Evolutionary conservation across 2,888 invertebrate species (phyloP).

Genomic region (Napeogenes sylphis): DNA sequence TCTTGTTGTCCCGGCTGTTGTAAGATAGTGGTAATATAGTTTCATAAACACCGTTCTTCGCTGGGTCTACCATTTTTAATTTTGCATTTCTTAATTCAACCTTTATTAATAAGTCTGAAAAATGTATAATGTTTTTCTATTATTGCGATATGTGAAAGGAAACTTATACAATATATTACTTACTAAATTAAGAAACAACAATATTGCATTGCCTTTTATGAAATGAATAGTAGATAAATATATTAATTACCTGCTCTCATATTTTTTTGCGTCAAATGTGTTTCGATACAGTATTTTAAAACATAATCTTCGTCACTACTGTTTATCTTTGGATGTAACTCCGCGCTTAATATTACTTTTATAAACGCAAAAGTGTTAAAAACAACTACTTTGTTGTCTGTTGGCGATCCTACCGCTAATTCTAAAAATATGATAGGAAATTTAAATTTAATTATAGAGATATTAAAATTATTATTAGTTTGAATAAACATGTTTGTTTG

Average conservation of each 20-base stretch:
- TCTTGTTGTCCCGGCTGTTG: constrained; percentile 12
- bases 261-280: neutral
- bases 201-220: no score
- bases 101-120: constrained; percentile 40
- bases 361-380: constrained; percentile 46
- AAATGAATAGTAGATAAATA: no score
- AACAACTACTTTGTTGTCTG: constrained; percentile 41
- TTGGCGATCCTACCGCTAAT: constrained; percentile 55
- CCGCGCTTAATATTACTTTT: constrained; percentile 34
- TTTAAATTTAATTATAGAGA: neutral
- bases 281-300: neutral
- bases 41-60: constrained; percentile 14
- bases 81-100: constrained; percentile 35
- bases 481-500: no score
- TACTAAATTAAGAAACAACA: no score
- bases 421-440: constrained; percentile 38
- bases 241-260: neutral
- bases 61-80: constrained; percentile 30
- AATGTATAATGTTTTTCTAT: neutral
- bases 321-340: constrained; percentile 39
- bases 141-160: no score
- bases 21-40: no score
- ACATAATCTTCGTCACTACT: neutral
- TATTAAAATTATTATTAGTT: no score
- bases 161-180: no score